Evolutionary conservation across 2,797 vertebrate genomes (phyloP).

Genomic region (Pipistrellus kuhlii): DNA sequence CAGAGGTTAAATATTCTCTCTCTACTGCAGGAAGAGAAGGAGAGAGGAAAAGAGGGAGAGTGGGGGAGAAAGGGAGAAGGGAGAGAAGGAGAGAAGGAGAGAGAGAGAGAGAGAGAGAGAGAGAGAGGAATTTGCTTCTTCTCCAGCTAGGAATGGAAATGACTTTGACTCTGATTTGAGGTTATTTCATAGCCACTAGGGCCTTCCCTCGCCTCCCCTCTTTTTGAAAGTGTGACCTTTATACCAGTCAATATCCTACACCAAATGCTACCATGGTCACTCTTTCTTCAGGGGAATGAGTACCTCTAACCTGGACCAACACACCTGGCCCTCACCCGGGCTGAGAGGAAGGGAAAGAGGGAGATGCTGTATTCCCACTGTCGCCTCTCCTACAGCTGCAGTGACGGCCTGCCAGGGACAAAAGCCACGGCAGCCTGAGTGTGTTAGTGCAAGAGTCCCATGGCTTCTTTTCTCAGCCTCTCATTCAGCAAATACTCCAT

Average conservation of each 20-base stretch:
- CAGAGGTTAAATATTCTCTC: constrained; percentile 73
- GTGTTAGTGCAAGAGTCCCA: neutral
- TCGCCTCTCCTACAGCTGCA: neutral
- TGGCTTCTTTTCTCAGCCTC: neutral
- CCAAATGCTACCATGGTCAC: neutral
- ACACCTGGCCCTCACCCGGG: too few species aligned
- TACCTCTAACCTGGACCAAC: neutral
- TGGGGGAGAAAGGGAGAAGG: accelerated
- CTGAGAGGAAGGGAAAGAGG: neutral
- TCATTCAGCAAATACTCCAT: neutral
- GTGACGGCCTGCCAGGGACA: neutral
- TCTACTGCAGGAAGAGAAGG: neutral
- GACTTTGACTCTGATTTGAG: neutral
- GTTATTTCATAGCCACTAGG: neutral
- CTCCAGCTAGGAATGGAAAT: neutral
- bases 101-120: too few species aligned
- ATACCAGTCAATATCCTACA: neutral
- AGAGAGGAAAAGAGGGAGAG: neutral
- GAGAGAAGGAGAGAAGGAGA: too few species aligned
- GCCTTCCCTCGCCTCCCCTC: neutral
- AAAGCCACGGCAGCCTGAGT: too few species aligned
- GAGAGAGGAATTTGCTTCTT: neutral
- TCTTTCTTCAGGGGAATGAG: neutral
- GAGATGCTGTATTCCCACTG: accelerated
- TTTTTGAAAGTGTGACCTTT: neutral